phyloP scores from a whole-genome alignment of 2,113 vertebrate genomes.

The Prochilodus magdalenae region DNA sequence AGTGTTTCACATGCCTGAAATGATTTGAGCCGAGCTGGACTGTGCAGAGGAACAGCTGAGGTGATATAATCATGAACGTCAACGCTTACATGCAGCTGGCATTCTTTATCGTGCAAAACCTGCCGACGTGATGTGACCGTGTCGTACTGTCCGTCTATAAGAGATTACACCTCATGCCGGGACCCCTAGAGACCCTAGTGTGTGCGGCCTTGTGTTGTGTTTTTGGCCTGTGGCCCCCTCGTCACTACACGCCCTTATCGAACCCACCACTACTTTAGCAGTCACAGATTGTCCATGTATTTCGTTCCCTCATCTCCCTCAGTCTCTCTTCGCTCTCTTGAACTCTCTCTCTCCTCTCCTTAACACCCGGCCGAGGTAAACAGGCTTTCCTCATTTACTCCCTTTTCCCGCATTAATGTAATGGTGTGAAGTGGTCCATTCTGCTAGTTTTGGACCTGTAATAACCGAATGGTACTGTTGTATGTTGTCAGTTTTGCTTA shows the following conservation, averaged over 20 bases:
- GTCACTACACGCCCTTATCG: conserved; percentile 13
- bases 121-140: conserved; percentile 16
- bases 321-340: background rate
- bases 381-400: conserved; percentile 1
- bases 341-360: background rate
- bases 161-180: conserved; percentile 26
- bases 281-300: conserved; percentile 6
- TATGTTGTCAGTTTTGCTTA: background rate
- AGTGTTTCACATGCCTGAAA: background rate
- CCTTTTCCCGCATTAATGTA: conserved; percentile 60
- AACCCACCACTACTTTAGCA: background rate
- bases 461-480: conserved; percentile 49
- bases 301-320: background rate
- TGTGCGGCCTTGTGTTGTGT: conserved; percentile 9
- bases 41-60: conserved; percentile 1
- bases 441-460: conserved; percentile 56
- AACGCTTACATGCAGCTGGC: conserved; percentile 25
- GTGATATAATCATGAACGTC: conserved; percentile 25
- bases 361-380: background rate
- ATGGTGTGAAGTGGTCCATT: conserved; percentile 54
- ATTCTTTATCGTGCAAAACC: conserved; percentile 36
- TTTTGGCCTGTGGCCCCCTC: background rate
- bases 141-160: conserved; percentile 33
- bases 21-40: conserved; percentile 9
- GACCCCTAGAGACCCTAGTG: background rate